These are phyloP conservation scores for Vanessa tameamea DNA, from an alignment of 1,140 invertebrate genomes.

Conservation along the genomic window DNA sequence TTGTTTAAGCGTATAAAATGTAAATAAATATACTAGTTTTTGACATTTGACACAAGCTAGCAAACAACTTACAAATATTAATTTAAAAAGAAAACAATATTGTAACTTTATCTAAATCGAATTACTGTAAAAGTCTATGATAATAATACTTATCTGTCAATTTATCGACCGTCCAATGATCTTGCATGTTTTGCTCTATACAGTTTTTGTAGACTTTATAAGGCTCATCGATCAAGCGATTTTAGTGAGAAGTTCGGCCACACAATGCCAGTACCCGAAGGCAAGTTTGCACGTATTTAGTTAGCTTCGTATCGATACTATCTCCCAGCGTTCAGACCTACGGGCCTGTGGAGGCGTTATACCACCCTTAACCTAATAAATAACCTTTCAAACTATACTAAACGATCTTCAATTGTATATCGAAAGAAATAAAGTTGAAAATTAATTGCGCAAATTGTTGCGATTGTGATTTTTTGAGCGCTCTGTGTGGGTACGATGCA, in stretches of 20 bases:
- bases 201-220: neutral
- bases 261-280: constrained; percentile 40
- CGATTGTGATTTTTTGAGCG: constrained; percentile 44
- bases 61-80: too few species aligned
- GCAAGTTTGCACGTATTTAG: constrained; percentile 58
- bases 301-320: constrained; percentile 47
- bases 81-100: too few species aligned
- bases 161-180: neutral
- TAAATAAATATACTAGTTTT: too few species aligned
- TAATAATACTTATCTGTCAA: neutral
- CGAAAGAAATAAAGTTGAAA: constrained; percentile 37
- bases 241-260: constrained; percentile 34
- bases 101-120: too few species aligned
- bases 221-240: constrained; percentile 17
- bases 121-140: neutral
- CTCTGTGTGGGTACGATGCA: constrained; percentile 24
- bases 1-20: too few species aligned
- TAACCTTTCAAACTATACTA: constrained; percentile 35
- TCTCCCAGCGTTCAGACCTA: constrained; percentile 42
- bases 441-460: constrained; percentile 35
- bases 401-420: constrained; percentile 39
- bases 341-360: constrained; percentile 51
- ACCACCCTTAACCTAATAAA: constrained; percentile 55
- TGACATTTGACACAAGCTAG: too few species aligned
- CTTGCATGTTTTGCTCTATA: neutral